These are phyloP conservation scores for Numenius phaeopus DNA, from an alignment of 2,797 vertebrate genomes.

Conservation along the genomic window DNA sequence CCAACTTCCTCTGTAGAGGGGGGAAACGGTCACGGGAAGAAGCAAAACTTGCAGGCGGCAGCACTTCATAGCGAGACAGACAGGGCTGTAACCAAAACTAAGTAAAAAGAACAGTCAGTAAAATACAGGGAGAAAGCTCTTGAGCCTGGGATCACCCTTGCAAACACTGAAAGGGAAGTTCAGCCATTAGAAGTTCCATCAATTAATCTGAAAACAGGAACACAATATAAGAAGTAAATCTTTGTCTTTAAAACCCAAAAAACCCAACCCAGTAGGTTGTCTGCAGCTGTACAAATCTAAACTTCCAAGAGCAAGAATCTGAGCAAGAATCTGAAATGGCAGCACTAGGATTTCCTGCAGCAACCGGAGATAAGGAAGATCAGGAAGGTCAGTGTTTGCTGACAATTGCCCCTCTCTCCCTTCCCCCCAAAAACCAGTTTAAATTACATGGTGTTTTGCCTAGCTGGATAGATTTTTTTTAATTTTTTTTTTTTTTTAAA, in stretches of 20 bases:
- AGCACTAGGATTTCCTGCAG: neutral
- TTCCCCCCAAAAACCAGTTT: neutral
- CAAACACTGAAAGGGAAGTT: neutral
- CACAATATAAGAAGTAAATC: neutral
- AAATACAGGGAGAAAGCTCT: neutral
- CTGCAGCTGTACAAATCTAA: neutral
- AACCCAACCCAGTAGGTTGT: neutral
- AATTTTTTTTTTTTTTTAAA: neutral
- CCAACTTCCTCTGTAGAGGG: neutral
- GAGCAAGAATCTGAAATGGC: neutral
- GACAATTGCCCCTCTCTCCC: neutral
- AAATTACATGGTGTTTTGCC: neutral
- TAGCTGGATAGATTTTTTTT: neutral
- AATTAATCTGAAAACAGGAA: neutral
- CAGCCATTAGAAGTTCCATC: neutral
- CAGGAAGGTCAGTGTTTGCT: neutral
- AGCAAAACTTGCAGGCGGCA: neutral
- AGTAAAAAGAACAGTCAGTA: neutral
- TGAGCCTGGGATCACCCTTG: neutral
- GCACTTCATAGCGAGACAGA: accelerated
- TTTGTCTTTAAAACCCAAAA: neutral
- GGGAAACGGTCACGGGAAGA: neutral
- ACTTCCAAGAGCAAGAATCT: neutral
- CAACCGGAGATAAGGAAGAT: neutral
- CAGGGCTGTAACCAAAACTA: neutral